Evolutionary conservation across 2,797 vertebrate genomes (phyloP).

Genomic region (Nothura maculosa): DNA sequence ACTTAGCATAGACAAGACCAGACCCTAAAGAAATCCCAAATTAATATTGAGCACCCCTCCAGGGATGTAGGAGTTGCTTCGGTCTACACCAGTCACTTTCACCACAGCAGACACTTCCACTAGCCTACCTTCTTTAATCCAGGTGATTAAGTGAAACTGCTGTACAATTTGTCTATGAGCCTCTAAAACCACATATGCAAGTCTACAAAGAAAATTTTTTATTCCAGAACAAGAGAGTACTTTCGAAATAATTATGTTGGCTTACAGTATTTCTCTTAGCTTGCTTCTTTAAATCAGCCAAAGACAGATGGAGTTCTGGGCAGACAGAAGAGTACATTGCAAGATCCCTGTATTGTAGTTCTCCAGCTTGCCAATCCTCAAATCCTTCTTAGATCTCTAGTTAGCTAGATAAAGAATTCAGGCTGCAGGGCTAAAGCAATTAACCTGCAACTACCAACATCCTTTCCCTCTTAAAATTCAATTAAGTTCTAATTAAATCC

Average conservation of each 20-base stretch:
- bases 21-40: accelerated
- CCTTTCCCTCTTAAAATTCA: constrained; percentile 29
- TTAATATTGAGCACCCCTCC: neutral
- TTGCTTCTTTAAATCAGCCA: neutral
- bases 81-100: neutral
- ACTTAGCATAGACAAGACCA: neutral
- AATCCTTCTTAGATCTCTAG: neutral
- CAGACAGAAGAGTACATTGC: neutral
- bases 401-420: constrained; percentile 36
- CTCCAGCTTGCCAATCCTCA: neutral
- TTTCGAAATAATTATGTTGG: neutral
- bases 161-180: neutral
- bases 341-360: neutral
- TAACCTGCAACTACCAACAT: constrained; percentile 26
- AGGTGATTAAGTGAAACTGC: neutral
- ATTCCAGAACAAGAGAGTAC: neutral
- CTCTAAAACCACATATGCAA: neutral
- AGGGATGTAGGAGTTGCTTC: neutral
- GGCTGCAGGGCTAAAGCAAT: constrained; percentile 9
- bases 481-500: constrained; percentile 47
- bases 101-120: neutral
- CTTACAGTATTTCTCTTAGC: neutral
- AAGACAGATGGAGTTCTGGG: neutral
- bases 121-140: neutral
- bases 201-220: neutral